Evolutionary conservation across 2,888 invertebrate species (phyloP).

Genomic region (Lysandra bellargus): DNA sequence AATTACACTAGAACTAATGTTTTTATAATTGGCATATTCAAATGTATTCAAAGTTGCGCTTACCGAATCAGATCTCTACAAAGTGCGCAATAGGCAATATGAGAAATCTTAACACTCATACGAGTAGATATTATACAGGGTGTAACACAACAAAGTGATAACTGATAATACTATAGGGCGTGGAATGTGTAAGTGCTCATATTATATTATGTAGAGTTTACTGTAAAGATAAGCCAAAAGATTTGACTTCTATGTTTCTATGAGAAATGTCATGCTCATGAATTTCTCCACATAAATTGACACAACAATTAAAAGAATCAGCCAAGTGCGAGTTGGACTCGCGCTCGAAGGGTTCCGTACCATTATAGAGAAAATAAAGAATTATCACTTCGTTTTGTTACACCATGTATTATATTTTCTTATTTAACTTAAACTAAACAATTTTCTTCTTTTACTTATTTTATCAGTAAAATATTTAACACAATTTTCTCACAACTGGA

Average conservation of each 20-base stretch:
- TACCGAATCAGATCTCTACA: constrained; percentile 8
- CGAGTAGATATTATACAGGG: neutral
- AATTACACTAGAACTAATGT: constrained; percentile 27
- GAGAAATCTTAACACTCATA: neutral
- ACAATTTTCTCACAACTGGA: neutral
- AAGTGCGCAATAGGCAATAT: neutral
- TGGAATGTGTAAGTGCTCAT: neutral
- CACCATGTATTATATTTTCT: too few species aligned
- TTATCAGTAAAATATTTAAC: neutral
- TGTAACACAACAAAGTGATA: neutral
- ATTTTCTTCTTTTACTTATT: neutral
- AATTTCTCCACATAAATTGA: too few species aligned
- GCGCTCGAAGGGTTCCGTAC: too few species aligned
- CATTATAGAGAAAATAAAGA: too few species aligned
- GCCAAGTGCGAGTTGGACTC: too few species aligned
- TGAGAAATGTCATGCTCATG: too few species aligned
- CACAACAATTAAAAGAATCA: too few species aligned
- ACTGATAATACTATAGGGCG: too few species aligned
- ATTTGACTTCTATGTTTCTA: neutral
- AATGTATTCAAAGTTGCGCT: constrained; percentile 15
- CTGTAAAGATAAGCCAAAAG: neutral
- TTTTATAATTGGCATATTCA: constrained; percentile 27
- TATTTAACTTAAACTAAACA: neutral
- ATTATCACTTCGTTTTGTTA: too few species aligned
- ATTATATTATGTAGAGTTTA: neutral